A percentile compares a stretch with the other conserved stretches of the same genome.
Conservation (phyloP, 2,888 invertebrate genomes). For the Digitonthophagus gazella region DNA sequence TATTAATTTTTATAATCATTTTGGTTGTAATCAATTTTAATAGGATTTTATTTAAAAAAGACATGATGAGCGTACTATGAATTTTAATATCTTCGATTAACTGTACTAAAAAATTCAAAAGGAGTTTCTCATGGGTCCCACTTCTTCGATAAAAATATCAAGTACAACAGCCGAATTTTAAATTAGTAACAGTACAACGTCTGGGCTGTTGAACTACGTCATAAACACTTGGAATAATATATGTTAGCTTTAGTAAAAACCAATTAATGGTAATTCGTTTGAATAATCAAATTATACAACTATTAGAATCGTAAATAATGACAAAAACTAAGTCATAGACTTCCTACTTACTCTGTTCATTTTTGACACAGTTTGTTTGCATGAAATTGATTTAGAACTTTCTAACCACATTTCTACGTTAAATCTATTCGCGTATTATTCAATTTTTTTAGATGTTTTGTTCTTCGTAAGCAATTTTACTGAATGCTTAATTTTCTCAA, state of each 20-base stretch:
- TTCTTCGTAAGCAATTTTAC: neutral
- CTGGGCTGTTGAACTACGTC: neutral
- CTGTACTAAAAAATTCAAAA: conserved; percentile 21
- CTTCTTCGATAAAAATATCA: conserved; percentile 21
- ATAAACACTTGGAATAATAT: neutral
- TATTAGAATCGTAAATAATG: too few species aligned
- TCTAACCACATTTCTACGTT: neutral
- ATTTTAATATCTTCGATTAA: conserved; percentile 5
- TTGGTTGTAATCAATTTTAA: neutral
- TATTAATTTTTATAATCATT: too few species aligned
- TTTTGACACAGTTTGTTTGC: neutral
- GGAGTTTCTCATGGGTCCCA: conserved; percentile 20
- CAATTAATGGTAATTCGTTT: too few species aligned
- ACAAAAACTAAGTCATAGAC: too few species aligned
- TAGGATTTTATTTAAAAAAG: neutral
- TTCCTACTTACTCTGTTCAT: neutral
- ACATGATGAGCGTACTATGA: neutral
- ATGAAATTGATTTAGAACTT: neutral
- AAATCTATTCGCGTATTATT: neutral
- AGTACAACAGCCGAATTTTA: conserved; percentile 20
- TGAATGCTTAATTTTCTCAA: neutral
- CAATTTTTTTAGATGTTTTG: neutral
- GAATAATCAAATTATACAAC: too few species aligned
- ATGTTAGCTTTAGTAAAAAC: neutral
- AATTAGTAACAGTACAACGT: conserved; percentile 1